These are phyloP conservation scores for Pyrgilauda ruficollis DNA, from an alignment of 2,113 vertebrate genomes.

Conservation along the genomic window DNA sequence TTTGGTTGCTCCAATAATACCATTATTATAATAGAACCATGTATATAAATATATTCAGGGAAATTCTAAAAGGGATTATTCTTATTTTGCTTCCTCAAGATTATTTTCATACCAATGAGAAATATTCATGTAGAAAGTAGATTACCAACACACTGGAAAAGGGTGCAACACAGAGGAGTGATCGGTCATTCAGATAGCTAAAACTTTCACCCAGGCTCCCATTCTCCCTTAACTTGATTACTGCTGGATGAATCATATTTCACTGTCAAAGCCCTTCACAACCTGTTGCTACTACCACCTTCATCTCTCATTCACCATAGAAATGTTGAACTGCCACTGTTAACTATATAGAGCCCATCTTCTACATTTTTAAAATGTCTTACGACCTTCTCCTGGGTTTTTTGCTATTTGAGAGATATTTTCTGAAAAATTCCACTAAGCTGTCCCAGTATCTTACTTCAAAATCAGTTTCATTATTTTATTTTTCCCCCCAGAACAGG, in stretches of 20 bases:
- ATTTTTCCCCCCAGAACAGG: rapidly evolving
- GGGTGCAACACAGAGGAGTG: background rate
- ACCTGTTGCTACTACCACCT: background rate
- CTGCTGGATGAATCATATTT: background rate
- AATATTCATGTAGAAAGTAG: background rate
- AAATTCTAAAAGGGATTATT: background rate
- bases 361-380: background rate
- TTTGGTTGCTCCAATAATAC: background rate
- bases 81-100: background rate
- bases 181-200: background rate
- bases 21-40: background rate
- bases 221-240: background rate
- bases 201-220: background rate
- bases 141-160: background rate
- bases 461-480: background rate
- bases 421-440: background rate
- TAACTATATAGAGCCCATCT: background rate
- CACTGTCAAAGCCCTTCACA: background rate
- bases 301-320: background rate
- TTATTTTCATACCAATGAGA: background rate
- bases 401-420: background rate
- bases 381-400: background rate
- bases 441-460: background rate
- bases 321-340: background rate
- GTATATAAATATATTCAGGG: background rate